Evolutionary conservation across 2,888 invertebrate species (phyloP).

Genomic region (Iselma pallidipennis): DNA sequence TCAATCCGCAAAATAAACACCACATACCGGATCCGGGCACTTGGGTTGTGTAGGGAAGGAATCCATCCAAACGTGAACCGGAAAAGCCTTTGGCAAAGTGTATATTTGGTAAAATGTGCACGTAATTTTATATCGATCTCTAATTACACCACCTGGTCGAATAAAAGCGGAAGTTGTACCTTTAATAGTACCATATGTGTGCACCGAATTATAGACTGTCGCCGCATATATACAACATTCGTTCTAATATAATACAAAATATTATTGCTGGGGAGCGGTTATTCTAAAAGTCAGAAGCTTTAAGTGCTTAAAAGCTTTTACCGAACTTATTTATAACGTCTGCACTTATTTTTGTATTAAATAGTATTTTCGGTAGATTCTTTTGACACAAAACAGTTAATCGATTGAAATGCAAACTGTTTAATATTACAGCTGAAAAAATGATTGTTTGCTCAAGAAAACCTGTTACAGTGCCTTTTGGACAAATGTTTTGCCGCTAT

Average conservation of each 20-base stretch:
- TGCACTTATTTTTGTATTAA: conserved; percentile 7
- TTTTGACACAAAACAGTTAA: neutral
- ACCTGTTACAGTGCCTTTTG: neutral
- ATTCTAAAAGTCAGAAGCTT: neutral
- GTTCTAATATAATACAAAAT: conserved; percentile 3
- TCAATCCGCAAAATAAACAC: too few relatives aligned
- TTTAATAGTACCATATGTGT: conserved; percentile 21
- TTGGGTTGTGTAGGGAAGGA: too few relatives aligned
- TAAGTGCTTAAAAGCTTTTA: conserved; percentile 17
- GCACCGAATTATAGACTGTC: neutral
- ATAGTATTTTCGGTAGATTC: too few relatives aligned
- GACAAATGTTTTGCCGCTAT: conserved; percentile 12
- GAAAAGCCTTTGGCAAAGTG: neutral
- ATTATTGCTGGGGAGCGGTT: conserved; percentile 18
- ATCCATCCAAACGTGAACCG: neutral
- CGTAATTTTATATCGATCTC: conserved; percentile 32
- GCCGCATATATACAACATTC: conserved; percentile 1
- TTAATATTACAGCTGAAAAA: too few relatives aligned
- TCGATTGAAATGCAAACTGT: too few relatives aligned
- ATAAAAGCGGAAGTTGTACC: conserved; percentile 18
- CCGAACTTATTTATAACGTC: neutral
- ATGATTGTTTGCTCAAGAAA: too few relatives aligned
- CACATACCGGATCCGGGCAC: too few relatives aligned
- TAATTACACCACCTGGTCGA: conserved; percentile 35
- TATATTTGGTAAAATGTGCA: neutral